These are phyloP conservation scores for Phataginus tricuspis DNA, from an alignment of 2,797 vertebrate genomes.

Conservation along the genomic window DNA sequence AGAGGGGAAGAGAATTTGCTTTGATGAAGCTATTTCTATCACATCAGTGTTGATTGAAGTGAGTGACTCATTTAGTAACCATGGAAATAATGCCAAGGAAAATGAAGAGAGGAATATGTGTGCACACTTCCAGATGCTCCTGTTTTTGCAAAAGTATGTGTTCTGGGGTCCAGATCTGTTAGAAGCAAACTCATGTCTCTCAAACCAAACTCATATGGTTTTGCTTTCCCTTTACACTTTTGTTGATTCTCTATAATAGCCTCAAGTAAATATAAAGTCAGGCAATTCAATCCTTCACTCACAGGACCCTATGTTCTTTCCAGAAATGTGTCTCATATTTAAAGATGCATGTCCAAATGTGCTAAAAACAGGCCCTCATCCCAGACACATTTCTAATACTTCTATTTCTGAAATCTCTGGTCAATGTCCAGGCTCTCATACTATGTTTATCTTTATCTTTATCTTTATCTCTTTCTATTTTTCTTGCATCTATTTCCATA, in stretches of 20 bases:
- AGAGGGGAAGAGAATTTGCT: background rate
- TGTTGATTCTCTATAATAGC: background rate
- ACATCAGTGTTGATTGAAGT: background rate
- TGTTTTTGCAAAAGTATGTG: background rate
- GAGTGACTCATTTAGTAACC: conserved; percentile 35
- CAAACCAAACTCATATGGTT: background rate
- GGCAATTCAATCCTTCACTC: background rate
- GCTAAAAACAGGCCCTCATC: conserved; percentile 58
- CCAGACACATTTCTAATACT: conserved; percentile 54
- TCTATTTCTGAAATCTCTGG: conserved; percentile 62
- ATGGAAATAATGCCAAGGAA: background rate
- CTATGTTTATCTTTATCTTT: conserved; percentile 66
- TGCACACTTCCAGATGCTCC: background rate
- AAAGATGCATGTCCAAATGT: conserved; percentile 55
- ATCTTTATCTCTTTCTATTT: conserved; percentile 59
- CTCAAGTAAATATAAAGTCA: conserved; percentile 48
- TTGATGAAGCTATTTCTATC: conserved; percentile 44
- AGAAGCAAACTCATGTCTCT: background rate
- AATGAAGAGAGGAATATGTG: background rate
- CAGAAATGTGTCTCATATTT: conserved; percentile 71
- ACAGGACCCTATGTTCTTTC: conserved; percentile 48
- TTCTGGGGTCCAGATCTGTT: background rate
- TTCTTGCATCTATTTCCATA: background rate
- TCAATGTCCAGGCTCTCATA: conserved; percentile 49
- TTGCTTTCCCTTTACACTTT: conserved; percentile 4